Base-by-base conservation (phyloP, 23 tunicate species). In the Ascidia mentula region DNA sequence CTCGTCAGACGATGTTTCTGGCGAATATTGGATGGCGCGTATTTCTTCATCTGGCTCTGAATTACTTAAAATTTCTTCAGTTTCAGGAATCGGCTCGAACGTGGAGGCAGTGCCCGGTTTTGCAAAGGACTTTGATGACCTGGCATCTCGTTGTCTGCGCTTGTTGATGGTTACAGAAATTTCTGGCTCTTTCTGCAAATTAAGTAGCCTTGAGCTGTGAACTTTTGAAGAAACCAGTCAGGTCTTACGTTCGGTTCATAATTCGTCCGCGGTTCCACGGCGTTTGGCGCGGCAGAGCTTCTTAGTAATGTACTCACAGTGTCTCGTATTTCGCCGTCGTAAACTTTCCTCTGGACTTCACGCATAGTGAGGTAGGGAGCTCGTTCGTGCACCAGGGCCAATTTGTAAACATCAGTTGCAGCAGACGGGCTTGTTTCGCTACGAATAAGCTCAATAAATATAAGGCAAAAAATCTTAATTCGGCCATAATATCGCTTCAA, bases 241-340 rank as follows among this genome's bases (percentile, higher is more conserved):
- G 22, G 4, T 6, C 65, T 53, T 53, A 53, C 65, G 65, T 53
- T 28, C 7, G 65, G 65, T 53, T 53, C 65, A 1, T 20, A 20
- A 28, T 6, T 1, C 28, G 65, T 53, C 24, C 24, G 22, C 24
- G 13, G 13, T 53, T 53, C 65, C 65, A 53, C 22, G 4, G 65
- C 65, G 24, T 3, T 53, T 26, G 65, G 65, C 12, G 65, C 65
- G 22, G 65, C 24, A 20, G 65, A 20, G 65, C 65, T 53, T 53
- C 65, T 26, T 9, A 53, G 24, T 28, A 3, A 28, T 9, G 65
- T 3, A 53, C 65, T 9, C 9, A 86, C 74, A n/a, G 73, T 79
- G 75, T 86, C 90, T 18, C 84, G 72, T 35, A 88, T 82, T 65
- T 83, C 94, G 38, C 94, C 94, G 31, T 89, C 94, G 59, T 71